Evolutionary conservation across 2,888 invertebrate genomes (phyloP).

Genomic region (Callyntrura sp.): DNA sequence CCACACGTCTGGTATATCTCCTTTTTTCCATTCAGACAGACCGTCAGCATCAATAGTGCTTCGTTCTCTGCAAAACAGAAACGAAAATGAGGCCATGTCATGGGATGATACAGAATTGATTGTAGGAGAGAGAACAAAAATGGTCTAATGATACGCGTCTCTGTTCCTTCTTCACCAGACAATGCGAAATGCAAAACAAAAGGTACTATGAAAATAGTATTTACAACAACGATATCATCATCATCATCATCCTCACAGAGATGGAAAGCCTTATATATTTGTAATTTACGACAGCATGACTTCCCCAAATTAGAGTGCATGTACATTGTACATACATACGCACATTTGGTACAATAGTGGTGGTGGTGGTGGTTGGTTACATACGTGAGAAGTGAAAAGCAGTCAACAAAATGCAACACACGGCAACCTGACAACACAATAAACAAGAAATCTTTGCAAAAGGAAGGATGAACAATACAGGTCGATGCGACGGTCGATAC

Average conservation of each 20-base stretch:
- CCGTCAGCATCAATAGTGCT: not conserved
- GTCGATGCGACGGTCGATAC: not conserved
- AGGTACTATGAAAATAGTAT: slow-evolving; percentile 1
- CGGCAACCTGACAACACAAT: no score
- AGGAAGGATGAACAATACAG: not conserved
- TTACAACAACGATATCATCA: not conserved
- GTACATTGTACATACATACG: no score
- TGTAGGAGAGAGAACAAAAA: slow-evolving; percentile 15
- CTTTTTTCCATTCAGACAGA: not conserved
- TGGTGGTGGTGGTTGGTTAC: no score
- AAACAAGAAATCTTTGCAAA: not conserved
- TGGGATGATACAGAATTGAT: slow-evolving; percentile 25
- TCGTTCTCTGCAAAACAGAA: slow-evolving; percentile 3
- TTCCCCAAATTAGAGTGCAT: not conserved
- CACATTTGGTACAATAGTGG: no score
- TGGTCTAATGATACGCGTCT: not conserved
- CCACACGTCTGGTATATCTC: not conserved
- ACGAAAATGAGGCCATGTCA: slow-evolving; percentile 59
- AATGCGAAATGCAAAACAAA: slow-evolving; percentile 34
- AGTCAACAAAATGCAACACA: no score
- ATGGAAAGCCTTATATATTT: not conserved
- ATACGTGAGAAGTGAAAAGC: no score
- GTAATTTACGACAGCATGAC: not conserved
- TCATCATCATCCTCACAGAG: not conserved
- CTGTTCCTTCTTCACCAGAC: not conserved